These are phyloP conservation scores for Rhynchophorus ferrugineus DNA, from an alignment of 1,140 invertebrate species.

Conservation along the genomic window DNA sequence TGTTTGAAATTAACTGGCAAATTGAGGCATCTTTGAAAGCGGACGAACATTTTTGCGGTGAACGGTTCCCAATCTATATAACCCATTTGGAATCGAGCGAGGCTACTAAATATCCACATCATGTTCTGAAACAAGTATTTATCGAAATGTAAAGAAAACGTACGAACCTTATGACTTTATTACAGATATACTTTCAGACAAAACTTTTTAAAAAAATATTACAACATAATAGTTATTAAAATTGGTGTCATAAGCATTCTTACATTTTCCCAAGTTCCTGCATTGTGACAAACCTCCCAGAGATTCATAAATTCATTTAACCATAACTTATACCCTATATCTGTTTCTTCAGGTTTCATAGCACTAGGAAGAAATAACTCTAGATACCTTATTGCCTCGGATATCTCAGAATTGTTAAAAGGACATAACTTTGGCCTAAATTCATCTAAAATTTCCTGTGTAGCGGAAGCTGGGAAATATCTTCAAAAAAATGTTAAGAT, in stretches of 20 bases:
- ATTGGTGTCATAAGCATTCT: slow-evolving; percentile 27
- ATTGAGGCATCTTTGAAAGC: slow-evolving; percentile 67
- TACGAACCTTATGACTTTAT: too few species aligned
- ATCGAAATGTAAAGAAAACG: not conserved
- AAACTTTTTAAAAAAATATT: not conserved
- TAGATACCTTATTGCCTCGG: slow-evolving; percentile 54
- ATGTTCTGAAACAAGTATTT: slow-evolving; percentile 49
- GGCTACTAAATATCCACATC: slow-evolving; percentile 62
- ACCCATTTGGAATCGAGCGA: slow-evolving; percentile 71
- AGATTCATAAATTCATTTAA: slow-evolving; percentile 74
- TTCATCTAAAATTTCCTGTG: slow-evolving; percentile 82
- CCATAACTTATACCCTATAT: slow-evolving; percentile 69
- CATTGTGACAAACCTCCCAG: slow-evolving; percentile 68
- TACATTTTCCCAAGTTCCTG: slow-evolving; percentile 62
- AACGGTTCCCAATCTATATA: slow-evolving; percentile 82
- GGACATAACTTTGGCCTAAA: slow-evolving; percentile 70
- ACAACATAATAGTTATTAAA: not conserved
- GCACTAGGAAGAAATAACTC: slow-evolving; percentile 71
- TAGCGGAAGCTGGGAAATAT: slow-evolving; percentile 68
- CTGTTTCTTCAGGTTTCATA: slow-evolving; percentile 54
- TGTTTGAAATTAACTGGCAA: slow-evolving; percentile 71
- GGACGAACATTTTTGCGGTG: slow-evolving; percentile 73
- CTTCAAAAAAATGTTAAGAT: slow-evolving; percentile 39
- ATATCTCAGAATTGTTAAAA: slow-evolving; percentile 52
- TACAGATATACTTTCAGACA: too few species aligned